phyloP scores from a whole-genome alignment of 1,140 invertebrate genomes.

The Aphelenchoides fujianensis region DNA sequence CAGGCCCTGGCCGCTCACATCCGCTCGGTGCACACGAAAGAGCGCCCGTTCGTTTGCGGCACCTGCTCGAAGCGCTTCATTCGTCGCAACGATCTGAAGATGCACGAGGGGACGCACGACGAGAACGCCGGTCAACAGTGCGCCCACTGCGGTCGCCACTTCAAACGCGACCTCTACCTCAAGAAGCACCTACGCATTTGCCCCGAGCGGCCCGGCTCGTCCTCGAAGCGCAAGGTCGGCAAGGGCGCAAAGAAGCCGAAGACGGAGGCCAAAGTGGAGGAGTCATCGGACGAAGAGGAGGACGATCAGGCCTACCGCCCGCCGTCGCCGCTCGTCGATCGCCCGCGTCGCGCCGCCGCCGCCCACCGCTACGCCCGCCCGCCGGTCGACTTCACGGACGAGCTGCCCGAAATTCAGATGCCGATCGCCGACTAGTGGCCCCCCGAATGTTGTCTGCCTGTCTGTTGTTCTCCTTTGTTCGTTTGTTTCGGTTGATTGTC shows the following conservation, averaged over 20 bases:
- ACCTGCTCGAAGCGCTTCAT: slow-evolving; percentile 36
- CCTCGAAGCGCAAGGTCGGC: too few species aligned
- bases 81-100: slow-evolving; percentile 37
- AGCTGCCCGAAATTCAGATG: too few species aligned
- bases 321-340: not conserved
- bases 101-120: slow-evolving; percentile 28
- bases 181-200: slow-evolving; percentile 3
- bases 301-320: not conserved
- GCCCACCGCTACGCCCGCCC: not conserved
- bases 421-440: too few species aligned
- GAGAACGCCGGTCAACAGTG: not conserved
- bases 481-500: too few species aligned
- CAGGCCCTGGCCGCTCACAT: slow-evolving; percentile 44
- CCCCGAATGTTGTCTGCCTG: too few species aligned
- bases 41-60: slow-evolving; percentile 33
- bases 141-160: not conserved
- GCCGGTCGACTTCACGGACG: too few species aligned
- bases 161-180: slow-evolving; percentile 9
- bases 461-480: too few species aligned
- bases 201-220: not conserved
- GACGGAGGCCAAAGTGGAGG: not conserved
- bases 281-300: not conserved
- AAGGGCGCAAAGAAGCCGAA: not conserved
- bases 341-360: not conserved
- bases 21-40: slow-evolving; percentile 45